phyloP scores from a whole-genome alignment of 2,797 vertebrate species.

The Phoxinus dragarum region DNA sequence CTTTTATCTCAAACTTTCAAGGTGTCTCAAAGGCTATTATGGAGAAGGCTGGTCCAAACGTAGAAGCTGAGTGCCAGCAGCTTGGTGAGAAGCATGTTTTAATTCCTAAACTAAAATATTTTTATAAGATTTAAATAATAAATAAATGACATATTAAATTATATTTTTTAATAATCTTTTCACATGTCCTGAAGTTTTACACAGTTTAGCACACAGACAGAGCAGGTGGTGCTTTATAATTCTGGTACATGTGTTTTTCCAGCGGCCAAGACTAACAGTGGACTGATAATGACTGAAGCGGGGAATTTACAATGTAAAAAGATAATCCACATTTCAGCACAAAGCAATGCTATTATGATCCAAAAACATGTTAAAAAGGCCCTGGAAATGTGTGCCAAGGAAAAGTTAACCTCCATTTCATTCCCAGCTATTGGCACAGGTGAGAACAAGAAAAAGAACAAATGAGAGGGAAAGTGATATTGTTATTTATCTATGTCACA shows the following conservation, averaged over 20 bases:
- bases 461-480: neutral
- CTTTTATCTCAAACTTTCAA: slow-evolving; percentile 44
- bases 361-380: slow-evolving; percentile 59
- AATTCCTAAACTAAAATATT: neutral
- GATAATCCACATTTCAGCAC: slow-evolving; percentile 73
- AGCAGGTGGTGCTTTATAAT: neutral
- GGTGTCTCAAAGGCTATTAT: slow-evolving; percentile 81
- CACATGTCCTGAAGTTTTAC: neutral
- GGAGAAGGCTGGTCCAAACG: slow-evolving; percentile 73
- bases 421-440: slow-evolving; percentile 80
- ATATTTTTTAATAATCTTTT: neutral
- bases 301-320: slow-evolving; percentile 78
- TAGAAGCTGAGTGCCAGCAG: slow-evolving; percentile 68
- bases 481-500: neutral
- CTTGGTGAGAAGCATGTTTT: slow-evolving; percentile 65
- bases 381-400: slow-evolving; percentile 65
- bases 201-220: neutral
- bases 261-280: slow-evolving; percentile 67
- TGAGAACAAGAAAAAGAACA: slow-evolving; percentile 50
- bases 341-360: slow-evolving; percentile 60
- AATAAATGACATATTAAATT: no score
- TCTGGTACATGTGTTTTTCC: slow-evolving; percentile 14
- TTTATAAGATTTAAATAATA: no score
- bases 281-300: slow-evolving; percentile 73
- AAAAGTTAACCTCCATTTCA: slow-evolving; percentile 69